A percentile compares a stretch with the other conserved stretches of the same genome.
Conservation (phyloP, 2,113 vertebrate species). For the Lates calcarifer region DNA sequence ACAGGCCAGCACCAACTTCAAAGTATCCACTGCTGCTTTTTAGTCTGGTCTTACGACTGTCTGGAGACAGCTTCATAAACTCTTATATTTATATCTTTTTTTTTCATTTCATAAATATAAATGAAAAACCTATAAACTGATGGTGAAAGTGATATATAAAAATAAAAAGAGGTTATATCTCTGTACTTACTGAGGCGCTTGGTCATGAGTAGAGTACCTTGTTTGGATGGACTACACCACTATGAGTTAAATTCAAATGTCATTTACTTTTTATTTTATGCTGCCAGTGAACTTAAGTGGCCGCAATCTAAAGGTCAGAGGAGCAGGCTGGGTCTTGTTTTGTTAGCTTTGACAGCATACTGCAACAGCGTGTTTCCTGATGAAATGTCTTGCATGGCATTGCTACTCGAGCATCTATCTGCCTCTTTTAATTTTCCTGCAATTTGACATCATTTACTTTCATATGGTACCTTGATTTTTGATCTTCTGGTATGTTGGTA, state of each 20-base stretch:
- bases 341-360: not conserved
- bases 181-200: not conserved
- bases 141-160: not conserved
- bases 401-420: not conserved
- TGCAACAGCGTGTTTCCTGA: not conserved
- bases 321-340: conserved; percentile 7
- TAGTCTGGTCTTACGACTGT: conserved; percentile 3
- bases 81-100: not conserved
- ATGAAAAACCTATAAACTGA: too few species aligned
- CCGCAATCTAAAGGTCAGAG: conserved; percentile 49
- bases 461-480: not conserved
- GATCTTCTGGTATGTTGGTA: not conserved
- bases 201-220: not conserved
- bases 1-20: not conserved
- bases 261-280: conserved; percentile 24
- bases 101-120: not conserved
- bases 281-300: conserved; percentile 7
- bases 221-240: not conserved
- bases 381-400: conserved; percentile 2
- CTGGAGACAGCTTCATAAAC: too few species aligned
- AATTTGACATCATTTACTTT: not conserved
- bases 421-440: not conserved
- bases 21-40: not conserved
- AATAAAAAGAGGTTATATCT: not conserved
- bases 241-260: not conserved